Evolutionary conservation across 1,140 invertebrate species (phyloP), one percentile per base, ranked within the genome.

Genomic region (Asobara japonica): DNA sequence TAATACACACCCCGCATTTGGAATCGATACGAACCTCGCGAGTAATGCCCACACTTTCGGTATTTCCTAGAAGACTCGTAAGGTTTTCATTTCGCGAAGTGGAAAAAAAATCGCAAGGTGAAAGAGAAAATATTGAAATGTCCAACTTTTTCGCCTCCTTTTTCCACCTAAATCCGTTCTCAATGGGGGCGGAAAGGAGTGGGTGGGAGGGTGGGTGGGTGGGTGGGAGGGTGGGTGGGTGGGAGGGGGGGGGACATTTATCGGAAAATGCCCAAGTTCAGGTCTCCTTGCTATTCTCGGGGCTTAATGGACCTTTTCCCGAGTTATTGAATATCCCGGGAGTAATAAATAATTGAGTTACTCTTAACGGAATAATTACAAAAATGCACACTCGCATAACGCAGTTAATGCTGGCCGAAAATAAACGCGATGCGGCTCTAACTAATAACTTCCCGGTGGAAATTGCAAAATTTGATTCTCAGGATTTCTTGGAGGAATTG

Each of bases 261-360:
- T 56, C 22, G 22, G 51, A 56, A 56, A 56, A 56, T 56, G 25
- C 13, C 51, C 51, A 56, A 56, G 51, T 27, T 56, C 51, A 56
- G 48, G 16, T 51, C 16, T 51, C 48, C 11, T 22, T 27, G 18
- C 51, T 56, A 56, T 56, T 56, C 22, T 56, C 51, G 22, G 7
- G 20, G 51, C 25, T 56, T 27, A 27, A 56, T 56, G 51, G 7
- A 56, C 18, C 22, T 13, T 56, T 56, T 22, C 25, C 22, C 20
- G 22, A 27, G 22, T 56, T 22, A 56, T 56, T 56, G 51, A 56
- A 56, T 56, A 56, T 56, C 25, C 8, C 22, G 25, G 18, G n/a
- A 11, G 51, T 56, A 22, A 56, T 25, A 25, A 56, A 22, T 56
- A 5, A 11, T 56, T 22, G 22, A 56, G 11, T 56, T 56, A 56